phyloP scores from a whole-genome alignment of 2,797 vertebrate species.

The Molossus molossus region DNA sequence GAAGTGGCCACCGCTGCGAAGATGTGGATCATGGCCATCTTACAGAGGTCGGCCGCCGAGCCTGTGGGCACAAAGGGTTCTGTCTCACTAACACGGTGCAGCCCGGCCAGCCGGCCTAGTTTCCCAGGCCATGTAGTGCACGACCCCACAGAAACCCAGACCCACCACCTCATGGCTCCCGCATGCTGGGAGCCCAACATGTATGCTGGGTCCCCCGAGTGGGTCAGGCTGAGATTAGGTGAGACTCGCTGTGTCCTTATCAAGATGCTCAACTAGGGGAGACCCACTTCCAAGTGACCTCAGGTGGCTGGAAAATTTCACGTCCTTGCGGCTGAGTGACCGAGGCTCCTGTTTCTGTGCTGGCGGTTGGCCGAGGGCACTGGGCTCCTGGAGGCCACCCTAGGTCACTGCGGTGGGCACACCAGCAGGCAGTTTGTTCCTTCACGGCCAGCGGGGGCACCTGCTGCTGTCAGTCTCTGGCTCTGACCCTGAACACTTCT shows the following conservation, averaged over 20 bases:
- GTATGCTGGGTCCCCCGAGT: too few relatives aligned
- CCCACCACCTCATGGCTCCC: background rate
- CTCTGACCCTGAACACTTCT: background rate
- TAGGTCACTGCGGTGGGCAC: accelerated
- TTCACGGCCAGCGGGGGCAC: accelerated
- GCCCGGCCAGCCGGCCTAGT: accelerated
- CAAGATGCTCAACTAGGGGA: background rate
- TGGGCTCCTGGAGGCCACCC: background rate
- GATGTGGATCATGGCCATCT: conserved; percentile 96
- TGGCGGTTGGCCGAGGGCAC: background rate
- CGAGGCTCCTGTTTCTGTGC: background rate
- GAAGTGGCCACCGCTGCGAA: conserved; percentile 92
- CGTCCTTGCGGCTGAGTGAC: accelerated
- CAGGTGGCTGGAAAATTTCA: accelerated
- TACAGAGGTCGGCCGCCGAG: conserved; percentile 97
- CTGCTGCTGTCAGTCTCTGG: background rate
- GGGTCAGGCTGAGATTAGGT: background rate
- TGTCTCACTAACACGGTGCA: accelerated
- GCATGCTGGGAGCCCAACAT: background rate
- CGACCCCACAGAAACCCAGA: accelerated
- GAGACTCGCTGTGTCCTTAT: accelerated
- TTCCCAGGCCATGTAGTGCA: accelerated
- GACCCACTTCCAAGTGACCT: background rate
- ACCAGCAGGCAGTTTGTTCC: background rate
- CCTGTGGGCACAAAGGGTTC: conserved; percentile 86